Conservation (phyloP, 2,797 vertebrate species). For the Mormyrus hasselquistii region DNA sequence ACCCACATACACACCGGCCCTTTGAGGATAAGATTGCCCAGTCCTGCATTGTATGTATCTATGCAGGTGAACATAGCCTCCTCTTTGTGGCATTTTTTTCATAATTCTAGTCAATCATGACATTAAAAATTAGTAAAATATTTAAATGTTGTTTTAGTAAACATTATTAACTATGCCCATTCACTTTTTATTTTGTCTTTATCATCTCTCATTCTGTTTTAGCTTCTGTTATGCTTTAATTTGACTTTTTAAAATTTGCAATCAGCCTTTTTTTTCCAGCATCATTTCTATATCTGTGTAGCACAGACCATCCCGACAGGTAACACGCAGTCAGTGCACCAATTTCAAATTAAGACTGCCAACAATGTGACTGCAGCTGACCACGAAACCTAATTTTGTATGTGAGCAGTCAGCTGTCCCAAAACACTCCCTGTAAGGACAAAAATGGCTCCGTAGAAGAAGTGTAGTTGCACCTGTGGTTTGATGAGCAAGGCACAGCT, state of each 20-base stretch:
- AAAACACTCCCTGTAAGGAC: neutral
- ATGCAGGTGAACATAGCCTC: neutral
- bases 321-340: neutral
- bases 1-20: too few species aligned
- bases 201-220: neutral
- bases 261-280: neutral
- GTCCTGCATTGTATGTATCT: neutral
- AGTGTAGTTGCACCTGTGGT: neutral
- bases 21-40: too few species aligned
- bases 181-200: neutral
- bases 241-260: neutral
- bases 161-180: constrained; percentile 49
- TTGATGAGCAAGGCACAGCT: neutral
- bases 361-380: neutral
- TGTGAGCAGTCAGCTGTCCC: neutral
- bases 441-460: neutral
- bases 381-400: neutral
- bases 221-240: neutral
- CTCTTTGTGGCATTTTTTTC: neutral
- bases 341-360: neutral
- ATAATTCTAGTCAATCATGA: neutral
- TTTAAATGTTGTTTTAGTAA: constrained; percentile 67
- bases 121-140: neutral
- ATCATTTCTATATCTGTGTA: neutral
- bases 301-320: neutral